Evolutionary conservation across 2,113 vertebrate species (phyloP).

Genomic region (Mormyrus iriodes): DNA sequence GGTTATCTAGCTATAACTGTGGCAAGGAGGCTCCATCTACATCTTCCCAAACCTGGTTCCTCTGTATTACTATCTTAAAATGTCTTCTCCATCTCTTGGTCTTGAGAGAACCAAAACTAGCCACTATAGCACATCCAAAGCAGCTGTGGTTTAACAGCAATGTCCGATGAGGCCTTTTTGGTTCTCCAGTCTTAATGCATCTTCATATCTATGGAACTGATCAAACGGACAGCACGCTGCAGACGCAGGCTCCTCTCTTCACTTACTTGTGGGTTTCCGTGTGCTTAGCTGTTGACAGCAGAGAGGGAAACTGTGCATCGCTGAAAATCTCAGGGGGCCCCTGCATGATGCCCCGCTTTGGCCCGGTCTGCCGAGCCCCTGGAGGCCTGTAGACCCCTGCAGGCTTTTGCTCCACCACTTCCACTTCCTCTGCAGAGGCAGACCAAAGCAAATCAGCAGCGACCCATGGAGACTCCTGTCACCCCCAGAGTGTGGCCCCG

Average conservation of each 20-base stretch:
- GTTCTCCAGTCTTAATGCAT: not conserved
- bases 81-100: constrained; percentile 97
- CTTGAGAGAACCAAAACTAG: constrained; percentile 56
- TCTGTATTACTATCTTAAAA: constrained; percentile 98
- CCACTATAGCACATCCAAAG: constrained; percentile 1
- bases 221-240: not conserved
- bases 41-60: constrained; percentile 88
- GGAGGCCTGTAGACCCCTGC: constrained; percentile 90
- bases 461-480: not conserved
- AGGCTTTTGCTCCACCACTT: constrained; percentile 74
- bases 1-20: constrained; percentile 96
- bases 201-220: not conserved
- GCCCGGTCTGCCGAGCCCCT: constrained; percentile 72
- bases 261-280: constrained; percentile 91
- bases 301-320: constrained; percentile 88
- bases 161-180: not conserved
- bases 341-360: constrained; percentile 64
- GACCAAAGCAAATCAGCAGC: not conserved
- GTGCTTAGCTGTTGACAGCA: constrained; percentile 88
- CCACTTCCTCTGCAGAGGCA: constrained; percentile 51
- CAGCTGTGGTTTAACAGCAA: not conserved
- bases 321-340: constrained; percentile 92
- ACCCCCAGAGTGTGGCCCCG: not conserved
- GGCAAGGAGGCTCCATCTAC: constrained; percentile 68
- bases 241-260: not conserved